phyloP scores from a whole-genome alignment of 2,888 invertebrate genomes.

The Prenolepis imparis region DNA sequence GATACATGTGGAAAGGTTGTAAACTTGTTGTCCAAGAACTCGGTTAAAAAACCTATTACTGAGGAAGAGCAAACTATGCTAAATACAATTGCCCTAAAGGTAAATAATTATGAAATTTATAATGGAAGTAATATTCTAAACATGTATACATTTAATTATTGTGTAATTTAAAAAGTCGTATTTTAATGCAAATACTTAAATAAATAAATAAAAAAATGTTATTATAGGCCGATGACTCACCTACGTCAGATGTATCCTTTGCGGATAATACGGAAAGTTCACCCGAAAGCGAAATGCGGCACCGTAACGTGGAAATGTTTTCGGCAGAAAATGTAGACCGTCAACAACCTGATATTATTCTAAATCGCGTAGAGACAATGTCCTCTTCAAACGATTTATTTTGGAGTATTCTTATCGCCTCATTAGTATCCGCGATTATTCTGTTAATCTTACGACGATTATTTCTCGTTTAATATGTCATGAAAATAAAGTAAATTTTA shows the following conservation, averaged over 20 bases:
- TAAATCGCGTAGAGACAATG: slow-evolving; percentile 81
- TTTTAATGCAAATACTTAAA: not conserved
- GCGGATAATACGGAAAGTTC: slow-evolving; percentile 63
- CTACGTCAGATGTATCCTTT: slow-evolving; percentile 73
- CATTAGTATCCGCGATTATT: slow-evolving; percentile 86
- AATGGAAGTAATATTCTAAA: not conserved
- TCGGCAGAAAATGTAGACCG: slow-evolving; percentile 71
- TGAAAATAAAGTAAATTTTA: slow-evolving; percentile 77
- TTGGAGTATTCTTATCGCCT: slow-evolving; percentile 87
- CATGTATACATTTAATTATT: not conserved
- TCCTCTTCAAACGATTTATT: slow-evolving; percentile 86
- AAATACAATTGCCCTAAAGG: slow-evolving; percentile 87
- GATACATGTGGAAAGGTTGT: slow-evolving; percentile 89
- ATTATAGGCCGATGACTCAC: slow-evolving; percentile 80
- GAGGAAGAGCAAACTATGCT: slow-evolving; percentile 87
- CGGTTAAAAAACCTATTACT: slow-evolving; percentile 85
- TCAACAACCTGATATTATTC: slow-evolving; percentile 83
- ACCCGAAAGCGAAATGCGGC: slow-evolving; percentile 78
- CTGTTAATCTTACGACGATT: slow-evolving; percentile 87
- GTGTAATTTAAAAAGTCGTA: not conserved
- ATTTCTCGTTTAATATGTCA: slow-evolving; percentile 85
- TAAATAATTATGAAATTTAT: slow-evolving; percentile 69
- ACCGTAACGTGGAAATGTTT: slow-evolving; percentile 76
- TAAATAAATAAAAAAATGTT: not conserved
- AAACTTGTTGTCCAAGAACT: slow-evolving; percentile 86